Evolutionary conservation across 2,113 vertebrate species (phyloP).

Genomic region (Gasterosteus nipponicus): DNA sequence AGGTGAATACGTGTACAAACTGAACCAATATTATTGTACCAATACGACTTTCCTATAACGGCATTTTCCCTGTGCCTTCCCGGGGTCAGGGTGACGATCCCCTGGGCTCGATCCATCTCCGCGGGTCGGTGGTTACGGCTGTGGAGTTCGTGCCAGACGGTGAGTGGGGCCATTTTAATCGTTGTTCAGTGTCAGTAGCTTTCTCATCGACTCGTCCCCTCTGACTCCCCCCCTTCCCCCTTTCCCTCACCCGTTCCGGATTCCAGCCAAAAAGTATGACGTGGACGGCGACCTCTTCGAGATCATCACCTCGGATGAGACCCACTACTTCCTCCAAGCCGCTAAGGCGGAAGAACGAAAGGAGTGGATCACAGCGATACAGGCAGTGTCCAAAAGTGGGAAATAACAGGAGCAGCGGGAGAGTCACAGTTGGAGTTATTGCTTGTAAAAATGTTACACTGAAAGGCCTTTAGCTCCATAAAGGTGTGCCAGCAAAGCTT

Average conservation of each 20-base stretch:
- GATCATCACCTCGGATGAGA: conserved; percentile 95
- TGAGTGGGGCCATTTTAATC: conserved; percentile 71
- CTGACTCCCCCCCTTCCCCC: neutral
- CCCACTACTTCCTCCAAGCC: conserved; percentile 93
- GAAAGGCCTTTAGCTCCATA: neutral
- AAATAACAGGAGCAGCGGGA: conserved; percentile 79
- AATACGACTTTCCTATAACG: too few relatives aligned
- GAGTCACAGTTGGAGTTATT: neutral
- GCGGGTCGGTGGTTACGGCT: conserved; percentile 92
- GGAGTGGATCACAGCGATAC: conserved; percentile 95
- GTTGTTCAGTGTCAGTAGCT: conserved; percentile 10
- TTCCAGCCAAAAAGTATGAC: conserved; percentile 87
- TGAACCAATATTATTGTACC: neutral
- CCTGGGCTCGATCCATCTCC: conserved; percentile 90
- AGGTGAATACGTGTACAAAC: conserved; percentile 70
- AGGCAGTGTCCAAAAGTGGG: conserved; percentile 87
- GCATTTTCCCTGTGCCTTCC: neutral
- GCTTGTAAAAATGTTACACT: neutral
- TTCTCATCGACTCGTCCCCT: neutral
- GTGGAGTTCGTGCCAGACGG: conserved; percentile 90
- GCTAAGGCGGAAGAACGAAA: conserved; percentile 88
- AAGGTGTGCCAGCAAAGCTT: neutral
- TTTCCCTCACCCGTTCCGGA: neutral
- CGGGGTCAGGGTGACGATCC: conserved; percentile 84
- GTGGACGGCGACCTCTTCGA: conserved; percentile 93